Base-by-base conservation (phyloP, 1,140 invertebrate species). In the Penaeus indicus region DNA sequence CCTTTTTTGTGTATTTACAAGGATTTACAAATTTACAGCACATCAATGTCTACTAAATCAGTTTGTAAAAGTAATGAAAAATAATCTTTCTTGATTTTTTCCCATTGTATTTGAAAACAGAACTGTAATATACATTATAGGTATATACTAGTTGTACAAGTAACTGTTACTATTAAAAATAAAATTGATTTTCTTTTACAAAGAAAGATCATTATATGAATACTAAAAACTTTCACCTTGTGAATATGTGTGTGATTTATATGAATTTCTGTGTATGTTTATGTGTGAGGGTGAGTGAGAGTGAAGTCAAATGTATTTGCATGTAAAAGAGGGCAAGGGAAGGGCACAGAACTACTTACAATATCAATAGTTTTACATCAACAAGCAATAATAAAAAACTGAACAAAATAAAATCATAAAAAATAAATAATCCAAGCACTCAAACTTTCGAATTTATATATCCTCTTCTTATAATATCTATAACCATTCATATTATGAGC, bases 11-110 rank as follows among this genome's bases (percentile, higher is more conserved):
- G 69, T 85, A 85, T 77, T 72, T 85, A 85, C 84, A 85, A 69
- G 25, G 84, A 64, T 85, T 25, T 85, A 85, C 67, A 77, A 27
- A 27, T 85, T 75, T 60, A 82, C 69, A 75, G 32, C 77, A 61
- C 38, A 80, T 25, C 78, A 80, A 60, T 60, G n/a, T 42, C 19
- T 82, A 27, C 72, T 77, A 85, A 85, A 85, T 77, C n/a, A 85
- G 67, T 85, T 75, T 85, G 67, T 77, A 85, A 85, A 85, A 77
- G 84, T 85, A 85, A 77, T 75, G 72, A n/a, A 85, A 85, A 85
- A 85, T 85, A 77, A 77, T 85, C 61, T 77, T 72, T 69, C 42
- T 19, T 78, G 22, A 77, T 64, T 61, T 60, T 38, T 77, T 25
- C 47, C 22, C 60, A 21, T 60, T 85, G 69, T 32, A 72, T 75